Evolutionary conservation across 2,888 invertebrate genomes (phyloP).

Genomic region (Bugulina stolonifera): DNA sequence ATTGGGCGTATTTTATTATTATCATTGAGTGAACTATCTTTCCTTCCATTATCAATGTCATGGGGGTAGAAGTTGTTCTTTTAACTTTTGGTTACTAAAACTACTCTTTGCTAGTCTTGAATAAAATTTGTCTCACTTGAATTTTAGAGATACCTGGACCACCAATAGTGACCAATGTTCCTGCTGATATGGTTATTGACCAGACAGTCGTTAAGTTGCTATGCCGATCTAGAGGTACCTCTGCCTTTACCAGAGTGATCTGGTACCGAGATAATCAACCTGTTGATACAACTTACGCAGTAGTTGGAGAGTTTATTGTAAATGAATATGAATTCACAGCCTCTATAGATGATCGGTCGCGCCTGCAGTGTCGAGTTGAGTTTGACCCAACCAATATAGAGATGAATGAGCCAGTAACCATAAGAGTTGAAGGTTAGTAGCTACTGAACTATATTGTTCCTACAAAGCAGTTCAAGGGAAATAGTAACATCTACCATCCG

Average conservation of each 20-base stretch:
- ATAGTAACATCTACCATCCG: too few species aligned
- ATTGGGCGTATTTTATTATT: too few species aligned
- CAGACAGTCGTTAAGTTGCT: neutral
- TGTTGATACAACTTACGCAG: neutral
- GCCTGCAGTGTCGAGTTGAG: neutral
- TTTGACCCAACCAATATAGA: neutral
- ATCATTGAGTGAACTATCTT: too few species aligned
- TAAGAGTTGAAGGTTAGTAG: neutral
- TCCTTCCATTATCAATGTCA: too few species aligned
- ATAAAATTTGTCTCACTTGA: too few species aligned
- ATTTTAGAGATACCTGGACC: neutral
- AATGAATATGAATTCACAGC: conserved; percentile 11
- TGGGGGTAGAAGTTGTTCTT: too few species aligned
- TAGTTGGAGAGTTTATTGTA: neutral
- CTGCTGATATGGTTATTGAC: neutral
- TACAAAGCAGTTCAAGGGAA: too few species aligned
- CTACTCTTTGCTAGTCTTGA: too few species aligned
- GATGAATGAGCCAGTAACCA: neutral
- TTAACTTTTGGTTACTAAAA: too few species aligned
- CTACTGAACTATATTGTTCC: too few species aligned
- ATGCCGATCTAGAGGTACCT: neutral
- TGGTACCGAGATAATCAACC: neutral
- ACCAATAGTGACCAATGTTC: neutral
- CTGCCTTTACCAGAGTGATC: neutral
- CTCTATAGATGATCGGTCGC: neutral